Base-by-base conservation (phyloP, 2,797 vertebrate genomes). In the Sylvilagus floridanus region DNA sequence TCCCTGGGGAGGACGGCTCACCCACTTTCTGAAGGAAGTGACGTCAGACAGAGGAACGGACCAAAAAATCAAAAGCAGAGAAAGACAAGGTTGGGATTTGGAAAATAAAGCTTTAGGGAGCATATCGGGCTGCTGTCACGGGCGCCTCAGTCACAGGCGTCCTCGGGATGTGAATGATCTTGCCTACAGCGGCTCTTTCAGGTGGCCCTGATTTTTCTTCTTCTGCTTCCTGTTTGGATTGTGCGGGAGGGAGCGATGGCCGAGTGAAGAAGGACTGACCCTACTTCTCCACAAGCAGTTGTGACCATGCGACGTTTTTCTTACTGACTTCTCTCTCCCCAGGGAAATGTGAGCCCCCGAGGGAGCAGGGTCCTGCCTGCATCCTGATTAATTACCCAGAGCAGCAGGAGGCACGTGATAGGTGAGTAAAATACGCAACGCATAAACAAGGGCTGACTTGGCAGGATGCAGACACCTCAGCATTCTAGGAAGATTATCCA, bases 11-110 rank as follows among this genome's bases (percentile, higher is more conserved):
- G 50, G 69, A 77, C 30, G 66, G 13, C 42, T 66, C 60, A 65
- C 62, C 24, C 73, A 28, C 57, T 30, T 88, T 78, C 76, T 65
- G 79, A 85, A 69, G 32, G 78, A 93, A 68, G 30, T 35, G 54
- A 89, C 77, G n/a, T 75, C 91, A 92, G 73, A 26, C 26, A 7
- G 17, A 88, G 37, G 42, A 88, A 88, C n/a, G 37, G 66, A 88
- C 19, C 30, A 32, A 52, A 69, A 94, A 84, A 77, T 22, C 30
- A 54, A 60, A 62, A 89, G 6, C 50, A 62, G 57, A 54, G 77
- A 85, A 52, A 83, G 30, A 57, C 63, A 42, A 81, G 35, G 21
- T 22, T 83, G 30, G 11, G 42, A 62, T 79, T 92, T 62, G 50
- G 57, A 79, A 77, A 81, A 85, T 71, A 86, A 79, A 91, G 47